Base-by-base conservation (phyloP, 2,888 invertebrate genomes). In the Sphecodes monilicornis region DNA sequence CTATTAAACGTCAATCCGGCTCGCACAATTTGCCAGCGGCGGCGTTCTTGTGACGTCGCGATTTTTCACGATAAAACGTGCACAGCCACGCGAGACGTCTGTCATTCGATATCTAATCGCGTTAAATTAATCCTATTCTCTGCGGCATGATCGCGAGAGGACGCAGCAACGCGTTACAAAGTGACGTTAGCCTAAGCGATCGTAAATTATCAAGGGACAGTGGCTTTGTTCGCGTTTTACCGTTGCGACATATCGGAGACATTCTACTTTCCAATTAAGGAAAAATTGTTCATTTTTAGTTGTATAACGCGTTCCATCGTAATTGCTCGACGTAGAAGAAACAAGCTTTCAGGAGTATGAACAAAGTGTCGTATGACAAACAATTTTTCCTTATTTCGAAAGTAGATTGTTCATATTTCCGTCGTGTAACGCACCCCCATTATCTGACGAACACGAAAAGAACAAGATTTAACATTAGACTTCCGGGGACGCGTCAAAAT, bases 1-100 rank as follows among this genome's bases (percentile, higher is more conserved):
- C 77, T 29, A 77, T 84, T 83, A 69, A 69, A 83, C 77, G 83
- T 83, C 84, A 83, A 83, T 84, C 83, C 22, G 13, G 46, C 46
- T 46, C 72, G 60, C 18, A 50, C 57, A 83, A 83, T 77, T 83
- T 83, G 83, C 84, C 84, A 82, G 18, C n/a, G 71, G 54, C 29
- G 83, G 77, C 84, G 18, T n/a, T 46, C 60, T 32, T 32, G 26
- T 60, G 72, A 82, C 68, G 60, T 29, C 68, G 83, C 60, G 13
- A 72, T 60, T 76, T 82, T 76, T 76, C 83, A 76, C 36, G 66
- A 66, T 76, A 41, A 32, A 54, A 22, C 4, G 43, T 11, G 0
- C 26, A 16, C 57, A 26, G n/a, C 69, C 69, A 57, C 82, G 22
- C 82, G 22, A 2, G 54, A 82, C 83, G 76, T 69, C 72, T 72